Evolutionary conservation across 2,888 invertebrate genomes (phyloP).

Genomic region (Cacoxenus indagator): DNA sequence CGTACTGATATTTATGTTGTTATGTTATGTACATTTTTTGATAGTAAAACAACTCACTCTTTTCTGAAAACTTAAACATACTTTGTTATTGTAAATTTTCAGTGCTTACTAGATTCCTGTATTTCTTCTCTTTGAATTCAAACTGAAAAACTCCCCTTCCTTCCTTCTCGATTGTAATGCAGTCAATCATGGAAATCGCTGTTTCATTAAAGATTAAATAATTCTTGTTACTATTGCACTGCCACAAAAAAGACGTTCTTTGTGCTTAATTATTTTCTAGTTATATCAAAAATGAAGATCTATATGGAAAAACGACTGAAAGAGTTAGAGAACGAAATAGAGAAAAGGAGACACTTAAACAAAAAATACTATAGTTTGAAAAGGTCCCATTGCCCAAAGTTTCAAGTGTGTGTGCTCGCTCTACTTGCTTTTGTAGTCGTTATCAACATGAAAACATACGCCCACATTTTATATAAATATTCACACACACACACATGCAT

Average conservation of each 20-base stretch:
- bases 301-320: background rate
- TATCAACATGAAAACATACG: constrained; percentile 11
- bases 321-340: background rate
- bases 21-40: too few species aligned
- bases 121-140: too few species aligned
- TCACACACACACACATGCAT: background rate
- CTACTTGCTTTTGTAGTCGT: background rate
- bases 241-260: background rate
- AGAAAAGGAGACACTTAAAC: background rate
- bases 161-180: background rate
- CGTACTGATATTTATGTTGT: too few species aligned
- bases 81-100: background rate
- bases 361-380: background rate
- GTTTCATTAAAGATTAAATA: constrained; percentile 8
- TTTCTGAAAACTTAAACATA: too few species aligned
- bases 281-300: background rate
- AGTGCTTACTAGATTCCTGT: too few species aligned
- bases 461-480: background rate
- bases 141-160: too few species aligned
- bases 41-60: too few species aligned
- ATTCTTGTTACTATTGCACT: constrained; percentile 1
- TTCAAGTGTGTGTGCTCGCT: background rate
- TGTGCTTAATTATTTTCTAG: background rate
- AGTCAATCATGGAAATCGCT: background rate
- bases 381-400: background rate